phyloP scores from a whole-genome alignment of 2,113 vertebrate genomes.

The Hypocryptadius cinnamomeus region DNA sequence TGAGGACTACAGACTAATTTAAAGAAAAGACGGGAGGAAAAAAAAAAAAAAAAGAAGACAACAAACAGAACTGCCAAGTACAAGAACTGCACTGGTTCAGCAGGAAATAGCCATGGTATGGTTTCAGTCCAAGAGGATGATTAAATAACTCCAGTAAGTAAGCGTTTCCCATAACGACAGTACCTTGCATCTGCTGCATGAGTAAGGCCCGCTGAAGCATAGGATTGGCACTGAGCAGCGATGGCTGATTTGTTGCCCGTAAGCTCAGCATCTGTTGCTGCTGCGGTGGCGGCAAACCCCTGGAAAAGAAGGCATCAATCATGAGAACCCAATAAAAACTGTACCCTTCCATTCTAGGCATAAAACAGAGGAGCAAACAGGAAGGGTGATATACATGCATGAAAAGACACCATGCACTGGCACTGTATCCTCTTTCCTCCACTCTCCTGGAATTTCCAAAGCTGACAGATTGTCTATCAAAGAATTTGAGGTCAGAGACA shows the following conservation, averaged over 20 bases:
- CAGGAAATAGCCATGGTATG: not conserved
- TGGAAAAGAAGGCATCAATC: constrained; percentile 42
- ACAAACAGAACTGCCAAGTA: not conserved
- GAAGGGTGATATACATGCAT: not conserved
- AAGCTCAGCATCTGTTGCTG: constrained; percentile 85
- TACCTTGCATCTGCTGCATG: constrained; percentile 98
- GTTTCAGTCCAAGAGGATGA: not conserved
- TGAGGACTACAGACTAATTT: not conserved
- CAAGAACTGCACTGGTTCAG: not conserved
- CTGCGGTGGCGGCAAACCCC: constrained; percentile 68
- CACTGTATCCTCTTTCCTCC: constrained; percentile 28
- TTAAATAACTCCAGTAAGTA: constrained; percentile 7
- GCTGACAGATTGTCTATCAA: constrained; percentile 52
- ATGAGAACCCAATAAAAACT: not conserved
- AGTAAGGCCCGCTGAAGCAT: constrained; percentile 90
- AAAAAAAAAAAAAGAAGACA: not conserved
- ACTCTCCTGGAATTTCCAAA: constrained; percentile 51
- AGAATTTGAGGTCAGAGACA: constrained; percentile 52
- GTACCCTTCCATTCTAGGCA: not conserved
- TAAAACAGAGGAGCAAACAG: not conserved
- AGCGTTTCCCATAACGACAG: constrained; percentile 19
- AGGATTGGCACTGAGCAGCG: constrained; percentile 84
- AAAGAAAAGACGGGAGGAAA: not conserved
- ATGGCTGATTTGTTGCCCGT: constrained; percentile 76
- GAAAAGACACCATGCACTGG: not conserved